Base-by-base conservation (phyloP, 2,797 vertebrate genomes). In the Melopsittacus undulatus region DNA sequence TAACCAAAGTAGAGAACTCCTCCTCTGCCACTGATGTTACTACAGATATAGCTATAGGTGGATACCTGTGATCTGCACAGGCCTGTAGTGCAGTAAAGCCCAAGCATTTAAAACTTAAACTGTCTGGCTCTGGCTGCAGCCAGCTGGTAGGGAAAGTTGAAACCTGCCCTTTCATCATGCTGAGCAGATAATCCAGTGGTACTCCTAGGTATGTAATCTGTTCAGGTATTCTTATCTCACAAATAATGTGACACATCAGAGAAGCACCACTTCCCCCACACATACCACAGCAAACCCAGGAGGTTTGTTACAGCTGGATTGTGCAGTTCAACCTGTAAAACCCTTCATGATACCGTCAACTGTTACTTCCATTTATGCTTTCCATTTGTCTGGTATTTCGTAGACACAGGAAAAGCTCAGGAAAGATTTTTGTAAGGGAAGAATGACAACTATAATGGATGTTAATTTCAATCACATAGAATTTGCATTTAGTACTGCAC, bases 211-310 rank as follows among this genome's bases (percentile, higher is more conserved):
- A 6, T 40, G 42, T 29, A 11, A 42, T 13, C 24, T 90, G 32
- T 23, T 76, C 26, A 66, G 26, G 48, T 43, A 24, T 3, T 76
- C 29, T 40, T 83, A 2, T 3, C 2, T 40, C 29, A 57, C 26
- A 49, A 16, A 18, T 9, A 17, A 27, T 22, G 30, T 51, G 77
- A 69, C 56, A 77, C 32, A 59, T 6, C 23, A 29, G 64, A 62
- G 45, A 1, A 79, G 24, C 29, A 52, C 27, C n/a, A 77, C 38
- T 63, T 42, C 8, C 29, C 46, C 24, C 0, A 11, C 19, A 4
- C 0, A 0, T 64, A 26, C n/a, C 56, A 13, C 36, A 75, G 66
- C 42, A 34, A 57, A 52, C 14, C 1, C n/a, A 7, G 45, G 19
- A 48, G 38, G 4, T 29, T 30, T 66, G 49, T 38, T 82, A 2